Percentiles rank a stretch among this genome's conserved stretches.
Conservation (phyloP, 2,113 vertebrate species). For the Nibea albiflora region DNA sequence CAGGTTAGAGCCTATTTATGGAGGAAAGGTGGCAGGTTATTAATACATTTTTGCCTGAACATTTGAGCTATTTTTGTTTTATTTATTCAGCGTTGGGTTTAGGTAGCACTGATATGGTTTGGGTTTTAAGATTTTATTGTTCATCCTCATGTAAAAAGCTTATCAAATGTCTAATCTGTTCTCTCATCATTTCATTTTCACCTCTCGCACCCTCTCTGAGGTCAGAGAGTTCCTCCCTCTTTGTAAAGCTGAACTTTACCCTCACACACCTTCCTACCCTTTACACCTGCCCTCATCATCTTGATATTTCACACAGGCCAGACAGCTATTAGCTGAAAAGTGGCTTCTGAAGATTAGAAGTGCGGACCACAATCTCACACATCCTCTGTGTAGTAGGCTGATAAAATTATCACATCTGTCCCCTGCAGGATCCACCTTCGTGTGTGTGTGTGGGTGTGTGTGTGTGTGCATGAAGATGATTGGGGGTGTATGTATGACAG, state of each 20-base stretch:
- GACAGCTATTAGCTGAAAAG: constrained; percentile 39
- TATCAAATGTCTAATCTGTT: too few species aligned
- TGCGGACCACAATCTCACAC: constrained; percentile 51
- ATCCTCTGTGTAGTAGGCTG: constrained; percentile 47
- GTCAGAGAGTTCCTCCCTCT: not conserved
- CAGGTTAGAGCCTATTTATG: not conserved
- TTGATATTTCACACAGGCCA: constrained; percentile 42
- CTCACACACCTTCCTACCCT: not conserved
- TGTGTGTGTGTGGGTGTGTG: not conserved
- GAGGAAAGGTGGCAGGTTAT: not conserved
- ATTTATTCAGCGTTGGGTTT: too few species aligned
- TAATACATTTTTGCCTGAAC: not conserved
- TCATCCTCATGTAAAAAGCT: not conserved
- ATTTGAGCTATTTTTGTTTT: not conserved
- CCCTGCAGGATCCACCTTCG: not conserved
- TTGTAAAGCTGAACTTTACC: not conserved
- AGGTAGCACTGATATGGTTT: too few species aligned
- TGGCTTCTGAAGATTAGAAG: constrained; percentile 31
- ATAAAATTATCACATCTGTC: constrained; percentile 64
- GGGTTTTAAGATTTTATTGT: not conserved
- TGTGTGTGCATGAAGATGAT: constrained; percentile 25
- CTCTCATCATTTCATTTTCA: not conserved
- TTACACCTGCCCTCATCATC: constrained; percentile 31
- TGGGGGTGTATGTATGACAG: constrained; percentile 50
- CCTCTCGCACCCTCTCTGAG: not conserved